phyloP scores from a whole-genome alignment of 2,797 vertebrate genomes.

The Basileuterus tristriatus region DNA sequence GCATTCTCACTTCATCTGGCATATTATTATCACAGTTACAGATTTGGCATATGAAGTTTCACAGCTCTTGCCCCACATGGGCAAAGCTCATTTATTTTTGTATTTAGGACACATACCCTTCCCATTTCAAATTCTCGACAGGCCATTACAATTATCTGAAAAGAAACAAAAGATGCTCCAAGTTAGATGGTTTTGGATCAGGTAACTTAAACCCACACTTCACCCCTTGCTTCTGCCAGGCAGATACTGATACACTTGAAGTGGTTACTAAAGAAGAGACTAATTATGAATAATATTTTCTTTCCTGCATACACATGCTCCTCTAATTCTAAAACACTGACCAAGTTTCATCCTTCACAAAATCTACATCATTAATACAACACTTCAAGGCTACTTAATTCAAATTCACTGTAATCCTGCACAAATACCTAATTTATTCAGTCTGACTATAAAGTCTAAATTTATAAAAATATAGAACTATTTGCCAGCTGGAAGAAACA shows the following conservation, averaged over 20 bases:
- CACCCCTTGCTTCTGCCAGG: background rate
- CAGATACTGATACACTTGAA: background rate
- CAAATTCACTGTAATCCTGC: background rate
- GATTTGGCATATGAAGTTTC: background rate
- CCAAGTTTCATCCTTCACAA: background rate
- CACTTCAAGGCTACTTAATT: background rate
- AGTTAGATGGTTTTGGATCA: background rate
- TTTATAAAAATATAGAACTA: background rate
- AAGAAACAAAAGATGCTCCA: background rate
- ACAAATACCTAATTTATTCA: background rate
- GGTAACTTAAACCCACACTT: background rate
- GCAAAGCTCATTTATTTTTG: background rate
- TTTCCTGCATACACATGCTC: background rate
- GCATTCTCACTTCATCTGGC: background rate
- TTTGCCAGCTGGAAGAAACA: background rate
- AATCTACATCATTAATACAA: background rate
- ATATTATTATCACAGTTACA: background rate
- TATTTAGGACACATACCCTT: conserved; percentile 84
- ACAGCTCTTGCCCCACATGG: background rate
- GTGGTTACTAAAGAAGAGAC: background rate
- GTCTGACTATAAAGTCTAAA: background rate
- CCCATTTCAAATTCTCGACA: conserved; percentile 99
- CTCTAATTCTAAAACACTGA: background rate
- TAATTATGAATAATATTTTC: background rate
- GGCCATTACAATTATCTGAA: conserved; percentile 95